Conservation (phyloP, 2,888 invertebrate species). For the Eupithecia pulchellata region DNA sequence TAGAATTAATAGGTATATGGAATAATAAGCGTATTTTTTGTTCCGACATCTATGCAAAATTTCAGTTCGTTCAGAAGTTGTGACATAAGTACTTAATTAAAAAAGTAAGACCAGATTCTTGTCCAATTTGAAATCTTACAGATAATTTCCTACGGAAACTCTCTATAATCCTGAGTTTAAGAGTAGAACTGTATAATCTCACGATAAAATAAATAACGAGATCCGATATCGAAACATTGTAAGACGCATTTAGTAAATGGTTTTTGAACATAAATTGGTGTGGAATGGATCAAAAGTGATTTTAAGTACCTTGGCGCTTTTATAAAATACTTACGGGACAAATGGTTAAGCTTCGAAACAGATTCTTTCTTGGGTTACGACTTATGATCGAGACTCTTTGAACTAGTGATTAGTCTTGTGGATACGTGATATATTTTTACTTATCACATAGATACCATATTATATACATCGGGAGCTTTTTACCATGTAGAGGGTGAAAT, state of each 20-base stretch:
- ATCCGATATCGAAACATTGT: conserved; percentile 22
- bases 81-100: not conserved
- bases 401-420: not conserved
- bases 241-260: conserved; percentile 24
- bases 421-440: not conserved
- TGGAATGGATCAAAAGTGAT: conserved; percentile 10
- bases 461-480: not conserved
- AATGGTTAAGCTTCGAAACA: not conserved
- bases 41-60: not conserved
- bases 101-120: conserved; percentile 11
- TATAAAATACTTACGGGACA: not conserved
- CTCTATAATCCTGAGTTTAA: conserved; percentile 39
- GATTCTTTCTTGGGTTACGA: not conserved
- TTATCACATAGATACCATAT: not conserved
- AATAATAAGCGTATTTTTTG: no score
- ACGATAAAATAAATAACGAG: conserved; percentile 37
- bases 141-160: conserved; percentile 43
- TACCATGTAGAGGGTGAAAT: not conserved
- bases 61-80: not conserved
- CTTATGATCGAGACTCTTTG: not conserved
- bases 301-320: conserved; percentile 6
- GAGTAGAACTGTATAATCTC: conserved; percentile 42
- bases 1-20: no score
- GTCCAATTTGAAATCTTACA: conserved; percentile 22
- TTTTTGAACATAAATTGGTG: conserved; percentile 17